Conservation (phyloP, 2,888 invertebrate species). For the Hypomecis atomaria region DNA sequence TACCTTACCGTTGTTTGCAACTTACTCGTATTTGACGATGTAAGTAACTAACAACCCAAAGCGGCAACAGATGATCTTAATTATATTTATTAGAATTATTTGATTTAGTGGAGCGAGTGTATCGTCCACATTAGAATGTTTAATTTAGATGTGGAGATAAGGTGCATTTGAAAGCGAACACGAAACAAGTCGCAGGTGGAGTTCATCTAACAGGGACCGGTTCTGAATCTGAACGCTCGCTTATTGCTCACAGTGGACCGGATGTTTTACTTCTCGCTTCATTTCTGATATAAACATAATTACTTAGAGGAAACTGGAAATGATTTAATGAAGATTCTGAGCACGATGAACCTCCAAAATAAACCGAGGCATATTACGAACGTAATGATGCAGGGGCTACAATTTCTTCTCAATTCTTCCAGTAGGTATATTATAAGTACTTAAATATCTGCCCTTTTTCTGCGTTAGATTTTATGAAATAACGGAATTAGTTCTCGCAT, state of each 20-base stretch:
- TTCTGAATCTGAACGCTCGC: slow-evolving; percentile 8
- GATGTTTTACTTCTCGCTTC: slow-evolving; percentile 31
- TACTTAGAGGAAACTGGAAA: slow-evolving; percentile 12
- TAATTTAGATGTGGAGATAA: slow-evolving; percentile 27
- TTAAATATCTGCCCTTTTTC: too few species aligned
- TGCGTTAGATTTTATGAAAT: too few species aligned
- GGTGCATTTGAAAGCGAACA: slow-evolving; percentile 27
- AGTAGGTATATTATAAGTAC: too few species aligned
- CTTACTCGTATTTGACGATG: too few species aligned
- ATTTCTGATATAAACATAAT: slow-evolving; percentile 21
- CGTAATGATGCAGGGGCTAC: neutral
- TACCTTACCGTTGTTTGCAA: too few species aligned
- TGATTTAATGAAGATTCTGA: neutral
- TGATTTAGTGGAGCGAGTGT: neutral
- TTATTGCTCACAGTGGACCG: slow-evolving; percentile 13
- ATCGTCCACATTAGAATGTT: slow-evolving; percentile 23
- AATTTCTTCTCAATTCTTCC: too few species aligned
- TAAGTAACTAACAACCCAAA: too few species aligned
- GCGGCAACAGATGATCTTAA: too few species aligned
- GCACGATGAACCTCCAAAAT: neutral
- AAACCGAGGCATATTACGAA: neutral
- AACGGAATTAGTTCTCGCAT: too few species aligned
- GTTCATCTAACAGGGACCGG: slow-evolving; percentile 19
- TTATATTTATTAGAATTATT: too few species aligned
- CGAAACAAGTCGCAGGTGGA: slow-evolving; percentile 24